These are phyloP conservation scores for Zhengitettix transpicula DNA, from an alignment of 2,888 invertebrate species.

Conservation along the genomic window DNA sequence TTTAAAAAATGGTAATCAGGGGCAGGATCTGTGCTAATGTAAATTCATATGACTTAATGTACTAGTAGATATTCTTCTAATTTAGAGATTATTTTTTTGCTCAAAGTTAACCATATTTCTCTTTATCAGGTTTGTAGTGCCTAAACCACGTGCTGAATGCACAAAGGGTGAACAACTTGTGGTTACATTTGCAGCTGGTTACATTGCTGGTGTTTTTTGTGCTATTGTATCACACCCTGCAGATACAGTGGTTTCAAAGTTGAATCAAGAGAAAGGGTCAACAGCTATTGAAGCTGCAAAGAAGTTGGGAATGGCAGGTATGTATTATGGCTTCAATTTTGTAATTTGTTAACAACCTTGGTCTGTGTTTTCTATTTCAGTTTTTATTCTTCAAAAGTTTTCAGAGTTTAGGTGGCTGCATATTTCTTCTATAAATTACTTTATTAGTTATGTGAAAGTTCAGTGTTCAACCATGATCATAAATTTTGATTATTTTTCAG, in stretches of 20 bases:
- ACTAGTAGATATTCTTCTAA: not conserved
- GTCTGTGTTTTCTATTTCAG: too few relatives aligned
- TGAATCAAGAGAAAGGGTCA: constrained; percentile 79
- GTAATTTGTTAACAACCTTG: not conserved
- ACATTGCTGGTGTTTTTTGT: constrained; percentile 98
- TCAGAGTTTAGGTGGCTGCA: too few relatives aligned
- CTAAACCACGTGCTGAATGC: constrained; percentile 84
- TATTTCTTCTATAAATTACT: too few relatives aligned
- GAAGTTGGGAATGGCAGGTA: constrained; percentile 48
- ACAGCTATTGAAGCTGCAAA: constrained; percentile 54
- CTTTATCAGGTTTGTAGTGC: constrained; percentile 55
- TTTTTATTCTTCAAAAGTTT: too few relatives aligned
- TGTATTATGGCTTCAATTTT: constrained; percentile 13
- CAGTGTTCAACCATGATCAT: not conserved
- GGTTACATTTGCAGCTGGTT: constrained; percentile 85
- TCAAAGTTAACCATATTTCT: not conserved
- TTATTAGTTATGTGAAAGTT: not conserved
- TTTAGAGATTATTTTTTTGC: not conserved
- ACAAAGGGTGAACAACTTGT: constrained; percentile 82
- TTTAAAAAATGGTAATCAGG: too few relatives aligned
- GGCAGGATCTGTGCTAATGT: too few relatives aligned
- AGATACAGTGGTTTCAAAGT: constrained; percentile 90
- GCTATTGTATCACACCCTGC: constrained; percentile 98
- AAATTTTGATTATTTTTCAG: constrained; percentile 17
- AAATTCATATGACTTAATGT: not conserved